phyloP scores from a whole-genome alignment of 1,140 invertebrate genomes.

The Neodiprion fabricii region DNA sequence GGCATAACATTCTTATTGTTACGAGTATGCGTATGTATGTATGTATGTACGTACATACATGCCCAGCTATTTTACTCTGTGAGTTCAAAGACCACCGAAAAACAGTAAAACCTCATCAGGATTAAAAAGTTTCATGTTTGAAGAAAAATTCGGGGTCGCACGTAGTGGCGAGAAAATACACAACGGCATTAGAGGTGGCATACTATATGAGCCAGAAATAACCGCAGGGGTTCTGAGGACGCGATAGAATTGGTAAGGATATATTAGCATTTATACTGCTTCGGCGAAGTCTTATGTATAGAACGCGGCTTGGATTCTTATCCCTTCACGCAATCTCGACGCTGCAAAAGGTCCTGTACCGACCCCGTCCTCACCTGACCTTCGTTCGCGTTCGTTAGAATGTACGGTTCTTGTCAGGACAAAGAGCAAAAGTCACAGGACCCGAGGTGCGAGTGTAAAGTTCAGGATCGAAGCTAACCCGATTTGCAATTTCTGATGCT shows the following conservation, averaged over 20 bases:
- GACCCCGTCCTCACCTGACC: background rate
- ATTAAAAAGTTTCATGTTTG: no score
- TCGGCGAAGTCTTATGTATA: background rate
- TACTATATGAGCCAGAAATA: background rate
- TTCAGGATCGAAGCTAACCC: constrained; percentile 23
- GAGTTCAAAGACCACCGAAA: no score
- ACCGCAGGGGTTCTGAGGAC: background rate
- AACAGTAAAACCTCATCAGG: no score
- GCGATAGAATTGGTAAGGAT: constrained; percentile 1
- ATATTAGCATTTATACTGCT: background rate
- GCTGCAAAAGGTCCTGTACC: background rate
- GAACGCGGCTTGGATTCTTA: background rate
- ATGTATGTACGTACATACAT: no score
- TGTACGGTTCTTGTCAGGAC: background rate
- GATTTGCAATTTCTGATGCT: constrained; percentile 39
- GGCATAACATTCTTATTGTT: no score
- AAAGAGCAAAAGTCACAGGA: background rate
- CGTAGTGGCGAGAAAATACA: no score
- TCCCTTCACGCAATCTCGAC: background rate
- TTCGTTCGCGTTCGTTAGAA: background rate
- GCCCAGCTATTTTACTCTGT: no score
- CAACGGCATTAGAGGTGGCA: no score
- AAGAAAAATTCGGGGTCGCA: no score
- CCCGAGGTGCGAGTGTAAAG: background rate
- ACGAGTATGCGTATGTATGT: no score